Evolutionary conservation across 1,140 invertebrate genomes (phyloP), one percentile per base, ranked within the genome.

Genomic region (Bradysia coprophila): DNA sequence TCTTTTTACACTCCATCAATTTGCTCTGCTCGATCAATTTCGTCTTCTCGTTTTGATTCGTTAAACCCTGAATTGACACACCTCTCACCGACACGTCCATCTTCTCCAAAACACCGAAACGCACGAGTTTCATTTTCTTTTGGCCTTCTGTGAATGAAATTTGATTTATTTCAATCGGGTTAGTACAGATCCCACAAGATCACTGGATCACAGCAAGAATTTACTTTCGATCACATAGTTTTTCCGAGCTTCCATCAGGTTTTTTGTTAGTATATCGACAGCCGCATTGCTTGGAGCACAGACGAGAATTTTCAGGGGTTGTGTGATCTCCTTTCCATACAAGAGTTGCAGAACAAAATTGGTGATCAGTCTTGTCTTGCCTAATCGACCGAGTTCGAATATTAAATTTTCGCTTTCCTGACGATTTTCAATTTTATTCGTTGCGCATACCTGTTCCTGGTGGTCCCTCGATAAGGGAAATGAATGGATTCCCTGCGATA

Each of bases 251-350:
- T 63, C 57, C 5, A 71, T 58, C 36, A 79, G 51, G 45, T 78
- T 66, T 15, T 70, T 46, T 10, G 75, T 70, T 10, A 88, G 58
- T 53, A 78, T 78, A 62, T 90, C 84, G 15, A 88, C 69, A 2
- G 84, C 85, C 4, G 77, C 76, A 63, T 90, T 89, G 1, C 83
- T 88, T 21, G 83, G 84, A 1, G 85, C 78, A 52, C 79, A 81
- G 13, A 90, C 63, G 10, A 89, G 63, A 36, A 89, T 75, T 46
- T 63, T 69, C 10, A 56, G 48, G 19, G 40, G 44, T 22, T 46
- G 22, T 21, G 57, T 55, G 6, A 51, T 44, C 9, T 62, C 57
- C 10, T 51, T 47, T 3, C 60, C 55, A 32, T 66, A 68, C 2
- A 73, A 41, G 23, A 81, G 64, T 50, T 78, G 68, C 1, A 70